Evolutionary conservation across 1,140 invertebrate species (phyloP).

Genomic region (Pomacea maculata): DNA sequence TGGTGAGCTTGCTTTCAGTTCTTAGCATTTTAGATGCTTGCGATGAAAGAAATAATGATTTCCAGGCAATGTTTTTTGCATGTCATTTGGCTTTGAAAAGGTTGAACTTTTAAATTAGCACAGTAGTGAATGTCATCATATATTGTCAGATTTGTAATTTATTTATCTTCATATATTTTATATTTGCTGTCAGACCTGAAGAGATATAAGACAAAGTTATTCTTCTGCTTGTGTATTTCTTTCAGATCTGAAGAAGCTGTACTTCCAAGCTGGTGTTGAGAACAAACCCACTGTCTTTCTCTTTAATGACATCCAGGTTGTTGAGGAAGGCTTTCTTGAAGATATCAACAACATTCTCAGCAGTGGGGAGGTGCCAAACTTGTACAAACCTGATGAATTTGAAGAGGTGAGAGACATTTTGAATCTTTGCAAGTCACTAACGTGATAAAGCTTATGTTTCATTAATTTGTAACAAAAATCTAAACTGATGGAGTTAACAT

Average conservation of each 20-base stretch:
- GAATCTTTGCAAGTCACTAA: background rate
- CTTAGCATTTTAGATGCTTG: background rate
- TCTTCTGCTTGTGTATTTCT: background rate
- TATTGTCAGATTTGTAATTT: background rate
- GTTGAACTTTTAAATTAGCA: background rate
- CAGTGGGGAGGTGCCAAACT: slow-evolving; percentile 66
- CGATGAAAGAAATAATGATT: background rate
- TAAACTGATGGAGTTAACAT: too few relatives aligned
- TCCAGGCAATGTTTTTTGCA: background rate
- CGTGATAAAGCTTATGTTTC: too few relatives aligned
- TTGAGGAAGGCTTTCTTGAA: slow-evolving; percentile 65
- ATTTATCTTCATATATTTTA: background rate
- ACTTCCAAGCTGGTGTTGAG: slow-evolving; percentile 77
- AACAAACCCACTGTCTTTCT: slow-evolving; percentile 80
- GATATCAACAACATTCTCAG: slow-evolving; percentile 66
- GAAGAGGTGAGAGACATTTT: slow-evolving; percentile 63
- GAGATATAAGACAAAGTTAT: slow-evolving; percentile 73
- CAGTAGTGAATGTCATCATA: background rate
- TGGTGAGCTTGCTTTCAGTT: slow-evolving; percentile 48
- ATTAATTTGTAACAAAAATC: too few relatives aligned
- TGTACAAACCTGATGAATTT: slow-evolving; percentile 66
- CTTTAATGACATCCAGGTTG: slow-evolving; percentile 79
- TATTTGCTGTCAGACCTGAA: slow-evolving; percentile 73
- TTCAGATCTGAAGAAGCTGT: slow-evolving; percentile 80
- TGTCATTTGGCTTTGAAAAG: background rate